These are phyloP conservation scores for Chydorus sphaericus DNA, from an alignment of 2,888 invertebrate species.

Conservation along the genomic window DNA sequence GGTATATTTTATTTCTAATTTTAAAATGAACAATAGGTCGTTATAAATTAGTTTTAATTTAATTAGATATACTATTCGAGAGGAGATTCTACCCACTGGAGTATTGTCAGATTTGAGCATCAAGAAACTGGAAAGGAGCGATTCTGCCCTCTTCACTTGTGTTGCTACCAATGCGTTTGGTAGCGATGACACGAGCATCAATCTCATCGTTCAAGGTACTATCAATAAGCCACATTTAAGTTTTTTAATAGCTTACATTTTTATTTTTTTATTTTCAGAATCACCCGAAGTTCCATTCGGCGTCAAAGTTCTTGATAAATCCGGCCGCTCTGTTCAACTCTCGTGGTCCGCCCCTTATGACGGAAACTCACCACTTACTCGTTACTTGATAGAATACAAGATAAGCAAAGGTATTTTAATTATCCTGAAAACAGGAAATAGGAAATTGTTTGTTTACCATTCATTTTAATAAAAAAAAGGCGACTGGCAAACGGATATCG, in stretches of 20 bases:
- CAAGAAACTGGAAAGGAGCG: constrained; percentile 71
- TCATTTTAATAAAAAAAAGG: constrained; percentile 29
- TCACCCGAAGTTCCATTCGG: constrained; percentile 80
- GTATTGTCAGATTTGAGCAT: constrained; percentile 79
- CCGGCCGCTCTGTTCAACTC: constrained; percentile 73
- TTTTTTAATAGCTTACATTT: background rate
- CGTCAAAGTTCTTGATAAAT: constrained; percentile 73
- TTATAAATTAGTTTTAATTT: background rate
- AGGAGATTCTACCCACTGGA: constrained; percentile 74
- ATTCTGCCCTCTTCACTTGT: constrained; percentile 79
- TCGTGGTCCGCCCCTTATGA: constrained; percentile 87
- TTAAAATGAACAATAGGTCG: background rate
- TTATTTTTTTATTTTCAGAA: constrained; percentile 36
- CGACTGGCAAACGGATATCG: constrained; percentile 69
- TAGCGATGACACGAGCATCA: constrained; percentile 86
- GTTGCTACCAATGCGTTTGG: constrained; percentile 87
- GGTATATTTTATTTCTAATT: constrained; percentile 26
- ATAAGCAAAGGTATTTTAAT: constrained; percentile 39
- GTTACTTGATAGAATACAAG: constrained; percentile 82
- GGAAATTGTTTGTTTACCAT: background rate
- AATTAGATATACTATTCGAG: constrained; percentile 37
- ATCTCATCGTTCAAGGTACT: constrained; percentile 79
- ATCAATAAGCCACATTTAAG: background rate
- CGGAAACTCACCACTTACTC: constrained; percentile 76
- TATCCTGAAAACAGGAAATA: constrained; percentile 14